Conservation (phyloP, 2,797 vertebrate genomes). For the Australoheros facetus region DNA sequence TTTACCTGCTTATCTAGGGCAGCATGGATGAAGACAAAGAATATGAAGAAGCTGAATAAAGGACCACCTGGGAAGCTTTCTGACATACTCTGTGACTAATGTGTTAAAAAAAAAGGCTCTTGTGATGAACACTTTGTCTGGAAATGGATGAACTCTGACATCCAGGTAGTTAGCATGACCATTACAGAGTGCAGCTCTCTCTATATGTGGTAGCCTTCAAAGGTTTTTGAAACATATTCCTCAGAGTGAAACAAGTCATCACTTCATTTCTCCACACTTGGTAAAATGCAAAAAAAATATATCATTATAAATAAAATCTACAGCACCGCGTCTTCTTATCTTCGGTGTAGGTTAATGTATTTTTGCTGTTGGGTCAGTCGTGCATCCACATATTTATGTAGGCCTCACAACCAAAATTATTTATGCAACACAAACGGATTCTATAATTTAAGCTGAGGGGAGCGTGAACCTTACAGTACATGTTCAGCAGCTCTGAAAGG, state of each 20-base stretch:
- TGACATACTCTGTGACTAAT: neutral
- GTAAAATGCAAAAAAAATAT: neutral
- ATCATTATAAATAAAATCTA: neutral
- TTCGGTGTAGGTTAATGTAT: constrained; percentile 34
- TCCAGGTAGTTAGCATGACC: constrained; percentile 8
- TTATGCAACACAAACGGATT: constrained; percentile 45
- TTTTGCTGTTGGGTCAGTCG: constrained; percentile 15
- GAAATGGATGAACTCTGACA: neutral
- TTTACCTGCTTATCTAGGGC: neutral
- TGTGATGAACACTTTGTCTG: neutral
- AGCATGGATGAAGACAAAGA: neutral
- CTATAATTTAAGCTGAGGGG: constrained; percentile 24
- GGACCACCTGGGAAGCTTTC: neutral
- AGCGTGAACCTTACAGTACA: neutral
- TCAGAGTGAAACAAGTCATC: neutral
- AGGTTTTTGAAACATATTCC: neutral
- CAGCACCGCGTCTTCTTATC: neutral
- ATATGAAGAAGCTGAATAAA: neutral
- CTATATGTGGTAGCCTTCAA: neutral
- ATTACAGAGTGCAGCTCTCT: neutral
- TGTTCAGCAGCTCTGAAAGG: constrained; percentile 22
- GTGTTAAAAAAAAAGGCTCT: neutral
- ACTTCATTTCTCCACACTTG: neutral
- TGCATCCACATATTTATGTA: neutral
- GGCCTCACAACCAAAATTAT: constrained; percentile 34